phyloP scores from a whole-genome alignment of 2,113 vertebrate species.

The Odocoileus hemionus region DNA sequence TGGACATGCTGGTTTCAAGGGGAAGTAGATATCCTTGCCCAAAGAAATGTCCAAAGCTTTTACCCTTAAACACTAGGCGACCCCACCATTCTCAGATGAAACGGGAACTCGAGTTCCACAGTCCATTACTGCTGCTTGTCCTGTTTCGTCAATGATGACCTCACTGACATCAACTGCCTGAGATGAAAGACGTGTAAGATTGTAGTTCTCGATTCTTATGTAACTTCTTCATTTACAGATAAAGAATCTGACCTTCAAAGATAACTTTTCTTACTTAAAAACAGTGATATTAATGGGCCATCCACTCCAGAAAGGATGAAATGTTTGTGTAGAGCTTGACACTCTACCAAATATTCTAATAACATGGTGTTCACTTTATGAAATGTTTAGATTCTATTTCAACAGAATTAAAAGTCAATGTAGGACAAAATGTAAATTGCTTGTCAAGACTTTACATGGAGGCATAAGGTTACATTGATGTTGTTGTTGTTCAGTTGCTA shows the following conservation, averaged over 20 bases:
- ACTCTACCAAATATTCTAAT: slow-evolving; percentile 52
- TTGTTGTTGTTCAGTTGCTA: neutral
- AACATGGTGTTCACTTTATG: slow-evolving; percentile 36
- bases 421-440: slow-evolving; percentile 34
- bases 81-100: neutral
- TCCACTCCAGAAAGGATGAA: slow-evolving; percentile 37
- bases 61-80: neutral
- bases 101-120: neutral
- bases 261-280: slow-evolving; percentile 28
- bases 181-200: neutral
- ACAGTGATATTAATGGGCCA: neutral
- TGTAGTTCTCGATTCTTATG: neutral
- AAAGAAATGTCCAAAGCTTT: neutral
- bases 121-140: neutral
- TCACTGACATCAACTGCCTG: neutral
- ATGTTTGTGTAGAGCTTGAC: slow-evolving; percentile 45
- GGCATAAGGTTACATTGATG: neutral
- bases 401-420: slow-evolving; percentile 56
- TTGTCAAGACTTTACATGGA: slow-evolving; percentile 25
- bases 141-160: neutral
- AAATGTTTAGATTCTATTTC: slow-evolving; percentile 55
- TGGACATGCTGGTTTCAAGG: neutral
- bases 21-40: neutral
- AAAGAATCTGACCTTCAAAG: slow-evolving; percentile 25
- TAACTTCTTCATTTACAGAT: neutral